Percentiles rank a stretch among this genome's conserved stretches.
Conservation (phyloP, 2,113 vertebrate species). For the Apodemus speciosus region DNA sequence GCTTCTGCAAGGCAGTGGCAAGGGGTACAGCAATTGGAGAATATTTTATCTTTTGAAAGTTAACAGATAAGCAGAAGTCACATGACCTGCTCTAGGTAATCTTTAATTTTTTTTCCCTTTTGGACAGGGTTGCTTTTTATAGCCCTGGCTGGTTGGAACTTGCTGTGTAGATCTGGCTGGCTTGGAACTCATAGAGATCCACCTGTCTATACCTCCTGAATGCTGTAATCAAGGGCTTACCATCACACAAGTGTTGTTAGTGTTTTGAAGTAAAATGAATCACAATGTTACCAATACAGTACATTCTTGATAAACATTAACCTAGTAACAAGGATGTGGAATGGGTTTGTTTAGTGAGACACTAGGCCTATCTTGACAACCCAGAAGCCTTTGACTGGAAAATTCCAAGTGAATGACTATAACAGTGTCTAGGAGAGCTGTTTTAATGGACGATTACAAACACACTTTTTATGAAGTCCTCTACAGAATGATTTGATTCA, state of each 20-base stretch:
- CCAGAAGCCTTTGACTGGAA: background rate
- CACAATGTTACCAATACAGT: background rate
- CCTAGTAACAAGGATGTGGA: background rate
- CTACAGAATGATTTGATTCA: background rate
- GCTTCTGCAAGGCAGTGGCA: no score
- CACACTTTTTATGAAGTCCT: background rate
- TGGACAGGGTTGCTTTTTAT: background rate
- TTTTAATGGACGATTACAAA: constrained; percentile 33
- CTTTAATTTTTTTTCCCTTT: background rate
- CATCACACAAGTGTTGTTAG: background rate
- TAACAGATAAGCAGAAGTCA: background rate
- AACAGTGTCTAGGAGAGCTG: background rate
- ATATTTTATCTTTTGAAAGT: background rate
- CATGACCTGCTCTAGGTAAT: background rate
- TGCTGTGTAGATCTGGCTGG: background rate
- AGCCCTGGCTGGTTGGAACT: background rate
- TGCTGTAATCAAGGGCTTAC: background rate
- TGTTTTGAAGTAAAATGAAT: constrained; percentile 43
- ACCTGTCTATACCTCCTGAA: background rate
- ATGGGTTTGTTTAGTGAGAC: constrained; percentile 3
- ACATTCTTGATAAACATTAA: constrained; percentile 23
- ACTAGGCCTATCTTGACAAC: background rate
- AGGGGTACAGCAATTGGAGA: background rate
- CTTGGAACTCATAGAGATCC: background rate
- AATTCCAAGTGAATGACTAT: background rate